phyloP scores from a whole-genome alignment of 2,113 vertebrate genomes.

The Rhynchomys soricoides region DNA sequence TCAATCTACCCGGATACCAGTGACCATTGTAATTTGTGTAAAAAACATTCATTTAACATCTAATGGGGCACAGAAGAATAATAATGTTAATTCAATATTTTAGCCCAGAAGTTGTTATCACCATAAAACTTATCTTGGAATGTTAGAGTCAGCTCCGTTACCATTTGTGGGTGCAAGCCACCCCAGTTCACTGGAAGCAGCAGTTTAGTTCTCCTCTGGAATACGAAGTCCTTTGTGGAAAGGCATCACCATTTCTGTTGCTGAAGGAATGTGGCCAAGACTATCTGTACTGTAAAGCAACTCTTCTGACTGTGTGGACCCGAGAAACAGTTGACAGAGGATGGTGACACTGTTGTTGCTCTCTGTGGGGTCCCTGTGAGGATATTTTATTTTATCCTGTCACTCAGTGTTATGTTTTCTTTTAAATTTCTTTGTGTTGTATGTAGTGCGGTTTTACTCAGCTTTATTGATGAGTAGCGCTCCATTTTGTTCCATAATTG shows the following conservation, averaged over 20 bases:
- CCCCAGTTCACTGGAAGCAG: background rate
- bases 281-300: background rate
- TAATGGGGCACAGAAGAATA: constrained; percentile 44
- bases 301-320: background rate
- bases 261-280: background rate
- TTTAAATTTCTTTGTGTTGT: background rate
- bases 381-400: background rate
- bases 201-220: accelerated
- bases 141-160: background rate
- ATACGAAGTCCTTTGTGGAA: background rate
- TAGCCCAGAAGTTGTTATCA: constrained; percentile 44
- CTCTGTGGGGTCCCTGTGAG: background rate
- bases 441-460: accelerated
- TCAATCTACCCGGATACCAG: constrained; percentile 30
- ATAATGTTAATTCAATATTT: constrained; percentile 68
- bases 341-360: accelerated
- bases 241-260: background rate
- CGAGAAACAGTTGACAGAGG: background rate
- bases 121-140: constrained; percentile 43
- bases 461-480: background rate
- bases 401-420: background rate
- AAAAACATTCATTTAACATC: constrained; percentile 58
- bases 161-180: background rate
- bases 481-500: background rate
- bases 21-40: constrained; percentile 47